Conservation (phyloP, 2,888 invertebrate species). For the Conomelus anceps region DNA sequence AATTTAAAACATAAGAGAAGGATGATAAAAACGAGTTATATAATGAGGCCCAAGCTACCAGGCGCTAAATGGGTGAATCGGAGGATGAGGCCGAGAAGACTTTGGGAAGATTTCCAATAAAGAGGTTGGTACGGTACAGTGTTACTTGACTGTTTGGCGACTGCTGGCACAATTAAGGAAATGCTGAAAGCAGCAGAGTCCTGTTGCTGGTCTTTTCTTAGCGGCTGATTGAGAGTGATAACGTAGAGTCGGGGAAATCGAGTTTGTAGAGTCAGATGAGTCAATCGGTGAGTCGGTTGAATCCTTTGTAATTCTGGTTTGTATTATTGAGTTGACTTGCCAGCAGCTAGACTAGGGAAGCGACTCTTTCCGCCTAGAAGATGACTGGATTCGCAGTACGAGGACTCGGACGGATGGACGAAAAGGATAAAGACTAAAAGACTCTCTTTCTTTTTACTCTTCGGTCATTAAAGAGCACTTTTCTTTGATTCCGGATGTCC, state of each 20-base stretch:
- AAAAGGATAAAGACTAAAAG: not conserved
- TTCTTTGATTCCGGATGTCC: not conserved
- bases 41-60: too few species aligned
- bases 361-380: not conserved
- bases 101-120: not conserved
- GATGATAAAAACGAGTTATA: not conserved
- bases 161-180: slow-evolving; percentile 5
- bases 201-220: not conserved
- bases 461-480: not conserved
- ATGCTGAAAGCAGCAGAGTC: slow-evolving; percentile 4
- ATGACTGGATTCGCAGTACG: not conserved
- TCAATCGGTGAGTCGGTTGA: not conserved
- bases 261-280: not conserved
- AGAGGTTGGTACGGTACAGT: not conserved
- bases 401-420: not conserved
- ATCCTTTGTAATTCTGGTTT: too few species aligned
- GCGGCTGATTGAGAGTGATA: not conserved
- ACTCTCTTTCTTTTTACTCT: not conserved
- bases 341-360: not conserved
- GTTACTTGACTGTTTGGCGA: not conserved
- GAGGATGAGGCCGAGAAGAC: not conserved
- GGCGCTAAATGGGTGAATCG: too few species aligned
- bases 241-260: not conserved
- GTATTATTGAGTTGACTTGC: too few species aligned
- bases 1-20: not conserved